Evolutionary conservation across 1,140 invertebrate genomes (phyloP).

Genomic region (Pogonus chalceus): DNA sequence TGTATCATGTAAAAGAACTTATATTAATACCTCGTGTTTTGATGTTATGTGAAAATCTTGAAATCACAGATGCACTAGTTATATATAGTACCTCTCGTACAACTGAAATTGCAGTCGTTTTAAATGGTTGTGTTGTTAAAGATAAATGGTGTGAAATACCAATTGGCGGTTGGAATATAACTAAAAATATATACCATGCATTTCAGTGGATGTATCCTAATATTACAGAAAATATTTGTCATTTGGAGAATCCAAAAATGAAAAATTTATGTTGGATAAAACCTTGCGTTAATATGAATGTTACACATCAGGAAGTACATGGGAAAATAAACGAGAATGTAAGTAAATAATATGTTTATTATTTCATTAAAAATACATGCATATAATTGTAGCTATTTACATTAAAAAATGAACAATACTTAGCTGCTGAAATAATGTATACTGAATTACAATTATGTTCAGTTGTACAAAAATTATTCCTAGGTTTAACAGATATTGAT

Average conservation of each 20-base stretch:
- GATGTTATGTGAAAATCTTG: constrained; percentile 33
- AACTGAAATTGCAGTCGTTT: constrained; percentile 41
- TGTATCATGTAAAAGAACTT: neutral
- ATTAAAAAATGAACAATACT: constrained; percentile 38
- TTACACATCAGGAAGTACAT: too few relatives aligned
- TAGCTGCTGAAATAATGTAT: constrained; percentile 44
- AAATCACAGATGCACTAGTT: constrained; percentile 40
- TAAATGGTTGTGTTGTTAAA: constrained; percentile 37
- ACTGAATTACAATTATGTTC: constrained; percentile 36
- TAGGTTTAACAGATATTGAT: constrained; percentile 34
- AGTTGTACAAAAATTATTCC: constrained; percentile 38
- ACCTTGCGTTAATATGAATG: constrained; percentile 9
- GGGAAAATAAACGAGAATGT: too few relatives aligned
- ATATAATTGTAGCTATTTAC: constrained; percentile 3
- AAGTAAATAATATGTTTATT: too few relatives aligned
- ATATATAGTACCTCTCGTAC: constrained; percentile 41
- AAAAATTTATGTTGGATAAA: constrained; percentile 6
- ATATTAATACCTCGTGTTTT: neutral
- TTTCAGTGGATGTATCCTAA: constrained; percentile 31
- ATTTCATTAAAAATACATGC: too few relatives aligned
- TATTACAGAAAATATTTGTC: neutral
- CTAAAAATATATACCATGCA: constrained; percentile 39
- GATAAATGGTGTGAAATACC: constrained; percentile 36
- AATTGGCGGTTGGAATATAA: constrained; percentile 40
- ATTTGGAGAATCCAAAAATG: neutral